Percentiles rank a stretch among this genome's conserved stretches.
Evolutionary conservation across 2,888 invertebrate species (phyloP).

Genomic region (Crematogaster levior): DNA sequence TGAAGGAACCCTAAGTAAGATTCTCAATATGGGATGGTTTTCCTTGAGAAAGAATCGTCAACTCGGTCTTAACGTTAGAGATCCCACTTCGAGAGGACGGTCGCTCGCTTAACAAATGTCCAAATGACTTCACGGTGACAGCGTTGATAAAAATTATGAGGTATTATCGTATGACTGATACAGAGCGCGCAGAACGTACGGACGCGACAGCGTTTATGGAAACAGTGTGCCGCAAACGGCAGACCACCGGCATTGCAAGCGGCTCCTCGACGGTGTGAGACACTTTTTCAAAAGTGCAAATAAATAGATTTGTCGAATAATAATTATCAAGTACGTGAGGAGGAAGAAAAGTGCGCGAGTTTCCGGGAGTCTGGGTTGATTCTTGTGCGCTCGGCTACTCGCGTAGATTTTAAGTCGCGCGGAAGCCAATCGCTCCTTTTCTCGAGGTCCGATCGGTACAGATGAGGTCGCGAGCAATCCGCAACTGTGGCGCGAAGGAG

Average conservation of each 20-base stretch:
- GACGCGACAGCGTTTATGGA: background rate
- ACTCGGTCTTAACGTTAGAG: background rate
- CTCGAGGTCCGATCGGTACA: slow-evolving; percentile 68
- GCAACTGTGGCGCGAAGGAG: slow-evolving; percentile 81
- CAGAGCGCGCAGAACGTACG: background rate
- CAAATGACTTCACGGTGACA: background rate
- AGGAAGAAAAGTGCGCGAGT: background rate
- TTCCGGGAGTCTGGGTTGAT: background rate
- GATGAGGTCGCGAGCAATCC: slow-evolving; percentile 83
- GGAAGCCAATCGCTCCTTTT: slow-evolving; percentile 1
- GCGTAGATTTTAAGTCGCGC: background rate
- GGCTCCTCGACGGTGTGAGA: background rate
- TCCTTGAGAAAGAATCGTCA: background rate
- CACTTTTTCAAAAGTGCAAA: slow-evolving; percentile 18
- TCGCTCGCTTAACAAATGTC: background rate
- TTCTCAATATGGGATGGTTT: background rate
- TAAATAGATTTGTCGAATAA: slow-evolving; percentile 22
- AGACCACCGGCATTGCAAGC: slow-evolving; percentile 1
- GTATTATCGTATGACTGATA: background rate
- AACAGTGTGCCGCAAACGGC: background rate
- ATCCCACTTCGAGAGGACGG: background rate
- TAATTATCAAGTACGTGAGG: background rate
- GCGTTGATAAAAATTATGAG: slow-evolving; percentile 12
- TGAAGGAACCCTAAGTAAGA: background rate
- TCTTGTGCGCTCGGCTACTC: background rate